These are phyloP conservation scores for Ormyrus nitidulus DNA, from an alignment of 2,888 invertebrate genomes.

Conservation along the genomic window DNA sequence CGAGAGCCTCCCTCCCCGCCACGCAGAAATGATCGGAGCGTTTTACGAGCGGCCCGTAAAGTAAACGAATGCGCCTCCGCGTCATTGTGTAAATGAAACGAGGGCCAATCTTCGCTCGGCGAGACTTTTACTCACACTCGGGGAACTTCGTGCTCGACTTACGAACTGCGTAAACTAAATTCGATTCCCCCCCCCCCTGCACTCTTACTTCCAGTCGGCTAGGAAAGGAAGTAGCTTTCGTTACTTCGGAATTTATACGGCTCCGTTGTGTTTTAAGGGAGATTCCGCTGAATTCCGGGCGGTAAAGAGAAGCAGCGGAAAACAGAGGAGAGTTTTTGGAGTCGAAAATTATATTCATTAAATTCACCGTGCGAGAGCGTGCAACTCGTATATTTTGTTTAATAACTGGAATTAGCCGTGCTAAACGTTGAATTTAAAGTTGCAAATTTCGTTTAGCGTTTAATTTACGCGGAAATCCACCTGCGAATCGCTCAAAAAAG, in stretches of 20 bases:
- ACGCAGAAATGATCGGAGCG: slow-evolving; percentile 23
- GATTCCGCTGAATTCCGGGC: too few species aligned
- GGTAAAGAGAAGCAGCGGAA: too few species aligned
- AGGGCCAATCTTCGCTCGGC: slow-evolving; percentile 12
- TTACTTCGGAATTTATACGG: neutral
- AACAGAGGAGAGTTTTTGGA: too few species aligned
- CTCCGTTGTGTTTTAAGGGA: too few species aligned
- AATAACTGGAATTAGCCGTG: neutral
- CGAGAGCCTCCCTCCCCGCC: neutral
- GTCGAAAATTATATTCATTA: too few species aligned
- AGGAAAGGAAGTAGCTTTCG: slow-evolving; percentile 7
- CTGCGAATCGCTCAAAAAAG: too few species aligned
- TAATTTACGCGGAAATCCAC: too few species aligned
- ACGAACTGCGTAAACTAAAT: slow-evolving; percentile 42
- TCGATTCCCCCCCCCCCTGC: neutral
- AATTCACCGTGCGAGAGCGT: too few species aligned
- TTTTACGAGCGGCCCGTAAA: slow-evolving; percentile 38
- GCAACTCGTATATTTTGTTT: too few species aligned
- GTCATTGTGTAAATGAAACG: slow-evolving; percentile 36
- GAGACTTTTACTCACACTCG: slow-evolving; percentile 4
- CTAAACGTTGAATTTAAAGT: neutral
- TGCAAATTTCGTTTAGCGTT: neutral
- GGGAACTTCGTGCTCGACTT: slow-evolving; percentile 37
- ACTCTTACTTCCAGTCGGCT: neutral
- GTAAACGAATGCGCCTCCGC: slow-evolving; percentile 24